Evolutionary conservation across 2,113 vertebrate species (phyloP).

Genomic region (Procavia capensis): DNA sequence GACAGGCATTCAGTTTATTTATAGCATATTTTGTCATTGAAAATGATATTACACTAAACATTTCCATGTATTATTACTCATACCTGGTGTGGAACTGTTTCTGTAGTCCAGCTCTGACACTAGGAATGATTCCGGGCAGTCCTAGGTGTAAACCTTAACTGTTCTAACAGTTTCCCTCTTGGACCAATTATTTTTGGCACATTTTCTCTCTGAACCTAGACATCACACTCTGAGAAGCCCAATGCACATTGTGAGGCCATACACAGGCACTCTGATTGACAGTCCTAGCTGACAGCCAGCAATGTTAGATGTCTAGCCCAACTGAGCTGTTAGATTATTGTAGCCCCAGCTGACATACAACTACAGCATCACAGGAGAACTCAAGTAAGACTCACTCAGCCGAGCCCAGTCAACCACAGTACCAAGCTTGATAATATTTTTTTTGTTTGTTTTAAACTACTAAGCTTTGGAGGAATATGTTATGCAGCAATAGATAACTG

Average conservation of each 20-base stretch:
- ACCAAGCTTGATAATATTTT: too few species aligned
- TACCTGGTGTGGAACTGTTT: background rate
- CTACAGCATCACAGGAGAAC: too few species aligned
- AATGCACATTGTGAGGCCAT: fast-evolving
- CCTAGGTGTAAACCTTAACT: background rate
- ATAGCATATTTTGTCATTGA: background rate
- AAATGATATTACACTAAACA: background rate
- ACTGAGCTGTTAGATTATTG: background rate
- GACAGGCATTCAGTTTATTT: background rate
- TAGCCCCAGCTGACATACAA: too few species aligned
- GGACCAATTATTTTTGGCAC: background rate
- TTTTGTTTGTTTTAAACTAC: too few species aligned
- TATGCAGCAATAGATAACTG: too few species aligned
- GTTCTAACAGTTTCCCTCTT: background rate
- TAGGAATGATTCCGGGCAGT: background rate
- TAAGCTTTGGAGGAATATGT: too few species aligned
- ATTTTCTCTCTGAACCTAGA: background rate
- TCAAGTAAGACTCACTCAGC: too few species aligned
- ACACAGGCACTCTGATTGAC: background rate
- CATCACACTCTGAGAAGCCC: background rate
- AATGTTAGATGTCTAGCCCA: background rate
- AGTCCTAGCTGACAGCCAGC: background rate
- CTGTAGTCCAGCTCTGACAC: background rate
- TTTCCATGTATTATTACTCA: background rate
- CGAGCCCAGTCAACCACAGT: too few species aligned